Base-by-base conservation (phyloP, 2,888 invertebrate species). In the Pegoplata infirma region DNA sequence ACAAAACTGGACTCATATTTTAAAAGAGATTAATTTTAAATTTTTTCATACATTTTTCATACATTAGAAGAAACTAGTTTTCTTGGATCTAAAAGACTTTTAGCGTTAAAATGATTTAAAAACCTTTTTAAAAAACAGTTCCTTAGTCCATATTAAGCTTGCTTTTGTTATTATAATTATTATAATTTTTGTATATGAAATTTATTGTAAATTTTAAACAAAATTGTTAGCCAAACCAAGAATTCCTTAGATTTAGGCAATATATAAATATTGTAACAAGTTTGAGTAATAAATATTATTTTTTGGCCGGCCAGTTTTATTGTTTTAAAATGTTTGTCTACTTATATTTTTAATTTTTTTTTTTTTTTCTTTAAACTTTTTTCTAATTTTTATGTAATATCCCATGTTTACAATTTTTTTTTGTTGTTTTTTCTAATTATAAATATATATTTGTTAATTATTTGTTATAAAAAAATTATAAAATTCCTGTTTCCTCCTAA, bases 401-500 rank as follows among this genome's bases (percentile, higher is more conserved):
- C 32, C 28, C 12, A 10, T 32, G 8, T n/a, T n/a, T n/a, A n/a
- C n/a, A n/a, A 32, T 10, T 19, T 25, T 21, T 47, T 17, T 19
- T 12, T 36, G 12, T 51, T 17, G 5, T 25, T 46, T 5, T 32
- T 7, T 32, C 12, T 64, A 25, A 40, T 61, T 46, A 6, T 23
- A 49, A 53, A 6, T 32, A 8, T n/a, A n/a, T 40, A n/a, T 61
- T 71, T 44, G 44, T 55, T 47, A 55, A 55, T 21, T 10, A 74
- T 44, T 36, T 16, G n/a, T 14, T 36, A 40, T 69, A 59, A n/a
- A n/a, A n/a, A n/a, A n/a, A n/a, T n/a, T n/a, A n/a, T n/a, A n/a
- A n/a, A 32, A 16, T 47, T 61, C 28, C 17, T 19, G 6, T 71
- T 64, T 56, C 21, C 56, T 67, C 61, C 40, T 75, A 44, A 61